Evolutionary conservation across 2,113 vertebrate species (phyloP).

Genomic region (Misgurnus anguillicaudatus): DNA sequence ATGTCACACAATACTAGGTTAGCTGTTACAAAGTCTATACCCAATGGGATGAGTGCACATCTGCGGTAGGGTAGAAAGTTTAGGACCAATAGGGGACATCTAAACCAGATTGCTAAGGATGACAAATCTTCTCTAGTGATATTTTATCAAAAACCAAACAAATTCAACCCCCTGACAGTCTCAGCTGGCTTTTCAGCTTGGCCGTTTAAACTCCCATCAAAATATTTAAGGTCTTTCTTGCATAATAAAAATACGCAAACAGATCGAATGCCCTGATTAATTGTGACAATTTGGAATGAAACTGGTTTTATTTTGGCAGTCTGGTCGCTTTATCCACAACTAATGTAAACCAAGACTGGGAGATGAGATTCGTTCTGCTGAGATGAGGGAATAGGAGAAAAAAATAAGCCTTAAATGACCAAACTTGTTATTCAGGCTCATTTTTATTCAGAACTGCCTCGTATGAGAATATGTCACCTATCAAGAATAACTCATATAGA

Average conservation of each 20-base stretch:
- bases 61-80: neutral
- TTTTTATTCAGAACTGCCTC: neutral
- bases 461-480: too few species aligned
- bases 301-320: constrained; percentile 24
- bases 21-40: neutral
- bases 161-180: neutral
- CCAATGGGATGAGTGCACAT: constrained; percentile 6
- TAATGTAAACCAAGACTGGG: neutral
- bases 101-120: constrained; percentile 60
- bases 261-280: constrained; percentile 15
- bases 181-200: neutral
- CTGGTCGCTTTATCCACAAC: neutral
- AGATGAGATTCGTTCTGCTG: neutral
- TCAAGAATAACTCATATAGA: neutral
- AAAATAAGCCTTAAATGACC: neutral
- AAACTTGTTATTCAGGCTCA: constrained; percentile 9
- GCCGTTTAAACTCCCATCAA: constrained; percentile 8
- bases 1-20: neutral
- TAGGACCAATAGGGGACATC: constrained; percentile 53
- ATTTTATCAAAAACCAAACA: constrained; percentile 29
- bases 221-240: constrained; percentile 16
- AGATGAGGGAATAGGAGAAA: constrained; percentile 1
- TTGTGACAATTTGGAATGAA: constrained; percentile 7
- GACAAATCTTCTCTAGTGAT: constrained; percentile 20
- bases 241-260: neutral